Percentiles rank a stretch among this genome's conserved stretches.
Evolutionary conservation across 2,113 vertebrate genomes (phyloP).

Genomic region (Corydoras sp.): DNA sequence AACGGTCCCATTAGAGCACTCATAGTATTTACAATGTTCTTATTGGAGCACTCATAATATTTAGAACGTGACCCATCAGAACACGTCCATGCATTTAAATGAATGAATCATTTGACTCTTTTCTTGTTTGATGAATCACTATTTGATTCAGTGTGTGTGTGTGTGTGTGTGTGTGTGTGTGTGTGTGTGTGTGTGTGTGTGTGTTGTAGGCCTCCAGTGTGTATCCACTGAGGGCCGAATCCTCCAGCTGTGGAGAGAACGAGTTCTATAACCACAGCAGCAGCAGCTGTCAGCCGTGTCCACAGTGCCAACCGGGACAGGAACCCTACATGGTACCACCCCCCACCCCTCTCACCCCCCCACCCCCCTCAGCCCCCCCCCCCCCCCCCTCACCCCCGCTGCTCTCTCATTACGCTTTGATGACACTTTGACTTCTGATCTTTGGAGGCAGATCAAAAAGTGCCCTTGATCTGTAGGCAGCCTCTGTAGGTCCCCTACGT

Average conservation of each 20-base stretch:
- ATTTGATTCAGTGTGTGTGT: background rate
- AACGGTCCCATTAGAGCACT: too few relatives aligned
- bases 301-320: conserved; percentile 86
- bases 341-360: too few relatives aligned
- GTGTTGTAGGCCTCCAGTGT: conserved; percentile 75
- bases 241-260: conserved; percentile 88
- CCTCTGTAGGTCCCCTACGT: background rate
- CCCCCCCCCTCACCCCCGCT: background rate
- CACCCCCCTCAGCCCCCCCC: background rate
- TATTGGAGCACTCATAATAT: too few relatives aligned
- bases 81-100: too few relatives aligned
- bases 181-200: conserved; percentile 30
- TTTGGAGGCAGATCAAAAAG: conserved; percentile 10
- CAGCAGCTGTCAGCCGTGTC: conserved; percentile 85
- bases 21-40: too few relatives aligned
- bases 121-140: background rate
- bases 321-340: conserved; percentile 85
- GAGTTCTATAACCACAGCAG: conserved; percentile 95
- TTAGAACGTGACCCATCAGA: too few relatives aligned
- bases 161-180: conserved; percentile 21
- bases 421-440: conserved; percentile 20
- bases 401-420: conserved; percentile 1
- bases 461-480: conserved; percentile 12
- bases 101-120: too few relatives aligned
- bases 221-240: conserved; percentile 74